These are phyloP conservation scores for Corythoichthys intestinalis DNA, from an alignment of 2,113 vertebrate genomes.

Conservation along the genomic window DNA sequence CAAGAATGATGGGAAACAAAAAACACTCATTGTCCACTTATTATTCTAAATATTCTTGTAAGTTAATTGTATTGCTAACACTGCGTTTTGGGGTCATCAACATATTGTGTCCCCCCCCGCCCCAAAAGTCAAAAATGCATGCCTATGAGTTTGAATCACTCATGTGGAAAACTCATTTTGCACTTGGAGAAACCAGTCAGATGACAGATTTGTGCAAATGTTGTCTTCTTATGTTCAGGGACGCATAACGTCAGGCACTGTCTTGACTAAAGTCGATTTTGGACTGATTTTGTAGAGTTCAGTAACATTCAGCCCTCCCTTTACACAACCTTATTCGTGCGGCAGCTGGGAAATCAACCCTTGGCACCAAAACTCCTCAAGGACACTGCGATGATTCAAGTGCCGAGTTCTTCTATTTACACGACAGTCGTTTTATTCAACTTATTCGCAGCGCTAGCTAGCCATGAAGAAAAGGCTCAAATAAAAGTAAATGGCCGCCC, in stretches of 20 bases:
- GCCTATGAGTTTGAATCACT: not conserved
- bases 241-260: not conserved
- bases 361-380: not conserved
- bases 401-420: not conserved
- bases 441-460: not conserved
- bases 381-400: conserved; percentile 1
- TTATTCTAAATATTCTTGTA: no score
- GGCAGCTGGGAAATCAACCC: conserved; percentile 1
- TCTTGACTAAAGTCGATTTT: no score
- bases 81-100: no score
- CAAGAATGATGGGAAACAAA: no score
- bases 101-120: no score
- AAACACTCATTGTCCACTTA: no score
- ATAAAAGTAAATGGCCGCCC: not conserved
- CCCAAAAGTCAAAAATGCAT: no score
- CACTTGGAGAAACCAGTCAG: not conserved
- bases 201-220: not conserved
- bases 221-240: not conserved
- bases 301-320: not conserved
- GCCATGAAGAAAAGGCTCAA: not conserved
- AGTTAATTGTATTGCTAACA: no score
- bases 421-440: not conserved
- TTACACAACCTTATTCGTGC: not conserved
- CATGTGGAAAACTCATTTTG: not conserved
- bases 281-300: not conserved